Base-by-base conservation (phyloP, 1,140 invertebrate genomes). In the Lanistes nyassanus region DNA sequence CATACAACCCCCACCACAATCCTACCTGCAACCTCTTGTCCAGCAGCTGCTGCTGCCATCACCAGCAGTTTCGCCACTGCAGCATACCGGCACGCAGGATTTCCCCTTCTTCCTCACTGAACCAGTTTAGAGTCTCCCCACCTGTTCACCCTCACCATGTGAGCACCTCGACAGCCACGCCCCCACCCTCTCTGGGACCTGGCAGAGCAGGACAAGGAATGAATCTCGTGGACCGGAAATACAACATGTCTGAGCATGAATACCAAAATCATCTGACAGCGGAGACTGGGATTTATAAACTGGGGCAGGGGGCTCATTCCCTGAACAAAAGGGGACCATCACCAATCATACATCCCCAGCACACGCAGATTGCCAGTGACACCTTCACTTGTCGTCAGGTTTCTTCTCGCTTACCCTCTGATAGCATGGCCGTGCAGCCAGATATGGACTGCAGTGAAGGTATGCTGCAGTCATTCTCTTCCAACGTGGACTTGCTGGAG, bases 371-470 rank as follows among this genome's bases (percentile, higher is more conserved):
- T 47, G 42, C 19, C 19, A 47, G 19, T 16, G 5, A 47, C 19
- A 47, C 9, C 19, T 47, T 47, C 19, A 16, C 2, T 6, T 16
- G 5, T 47, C 42, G 5, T 47, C 42, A 47, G 5, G n/a, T n/a
- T n/a, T n/a, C n/a, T n/a, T n/a, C n/a, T n/a, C n/a, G n/a, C n/a
- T n/a, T n/a, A n/a, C 42, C 5, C 19, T 47, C 42, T 19, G 68
- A 70, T n/a, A 70, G 68, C 51, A 55, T 70, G 68, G 53, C 71
- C 3, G 78, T 76, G n/a, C 69, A 68, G 0, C 21, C 39, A 3
- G 78, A 79, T 39, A 47, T 26, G 19, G 74, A 77, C 47, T 68
- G 55, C 39, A 62, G 26, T 6, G 72, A 67, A 3, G 47, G 70
- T 9, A 68, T 60, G 2, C 53, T 75, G 37, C 31, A 16, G 0